phyloP scores from a whole-genome alignment of 2,113 vertebrate species.

The Natator depressus region DNA sequence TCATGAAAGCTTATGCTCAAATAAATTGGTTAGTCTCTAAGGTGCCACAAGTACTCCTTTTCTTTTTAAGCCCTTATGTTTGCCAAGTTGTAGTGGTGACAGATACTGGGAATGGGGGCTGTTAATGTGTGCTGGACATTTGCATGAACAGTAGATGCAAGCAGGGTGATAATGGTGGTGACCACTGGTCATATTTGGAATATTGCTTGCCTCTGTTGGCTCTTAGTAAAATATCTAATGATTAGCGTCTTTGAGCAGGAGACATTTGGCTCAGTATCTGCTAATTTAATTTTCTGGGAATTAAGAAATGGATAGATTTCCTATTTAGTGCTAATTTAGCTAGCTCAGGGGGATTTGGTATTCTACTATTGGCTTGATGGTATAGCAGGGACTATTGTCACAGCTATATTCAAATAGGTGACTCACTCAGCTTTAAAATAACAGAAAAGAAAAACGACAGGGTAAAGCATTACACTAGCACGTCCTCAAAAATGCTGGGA shows the following conservation, averaged over 20 bases:
- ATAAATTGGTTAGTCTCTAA: no score
- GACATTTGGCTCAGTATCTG: not conserved
- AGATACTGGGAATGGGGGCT: not conserved
- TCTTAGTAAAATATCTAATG: not conserved
- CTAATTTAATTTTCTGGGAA: slow-evolving; percentile 1
- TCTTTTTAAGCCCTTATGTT: not conserved
- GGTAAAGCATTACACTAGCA: not conserved
- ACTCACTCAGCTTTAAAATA: not conserved
- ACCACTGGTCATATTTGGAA: not conserved
- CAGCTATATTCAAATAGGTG: not conserved
- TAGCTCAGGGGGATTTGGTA: not conserved
- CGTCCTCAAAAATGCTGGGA: slow-evolving; percentile 12
- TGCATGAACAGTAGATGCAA: not conserved
- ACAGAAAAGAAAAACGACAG: fast-evolving
- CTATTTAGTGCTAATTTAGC: not conserved
- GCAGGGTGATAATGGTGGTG: not conserved
- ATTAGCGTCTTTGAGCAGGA: not conserved
- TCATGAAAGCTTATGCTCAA: no score
- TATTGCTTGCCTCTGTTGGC: not conserved
- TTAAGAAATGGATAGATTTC: not conserved
- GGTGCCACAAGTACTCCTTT: no score
- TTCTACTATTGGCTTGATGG: not conserved
- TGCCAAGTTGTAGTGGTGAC: not conserved
- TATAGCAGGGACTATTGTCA: not conserved
- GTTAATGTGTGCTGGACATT: not conserved